Conservation (phyloP, 1,140 invertebrate genomes). For the Drosophila tristis region DNA sequence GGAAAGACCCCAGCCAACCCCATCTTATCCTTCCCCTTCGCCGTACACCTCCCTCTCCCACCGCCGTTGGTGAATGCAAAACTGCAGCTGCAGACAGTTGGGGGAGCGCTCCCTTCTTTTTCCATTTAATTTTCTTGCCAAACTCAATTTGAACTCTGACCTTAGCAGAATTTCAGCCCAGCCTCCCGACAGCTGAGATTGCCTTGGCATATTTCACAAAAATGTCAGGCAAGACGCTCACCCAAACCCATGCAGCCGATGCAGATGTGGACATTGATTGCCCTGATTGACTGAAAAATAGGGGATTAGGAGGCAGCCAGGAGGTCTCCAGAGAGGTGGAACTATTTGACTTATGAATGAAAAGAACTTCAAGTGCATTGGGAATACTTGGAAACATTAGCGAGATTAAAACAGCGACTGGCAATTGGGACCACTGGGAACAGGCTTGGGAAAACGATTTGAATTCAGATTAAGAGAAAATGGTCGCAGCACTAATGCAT, state of each 20-base stretch:
- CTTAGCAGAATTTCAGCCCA: slow-evolving; percentile 47
- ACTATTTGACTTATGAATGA: too few relatives aligned
- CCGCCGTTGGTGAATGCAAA: too few relatives aligned
- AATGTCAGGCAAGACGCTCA: slow-evolving; percentile 51
- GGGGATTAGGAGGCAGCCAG: background rate
- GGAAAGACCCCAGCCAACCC: slow-evolving; percentile 20
- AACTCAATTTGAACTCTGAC: slow-evolving; percentile 76
- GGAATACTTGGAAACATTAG: too few relatives aligned
- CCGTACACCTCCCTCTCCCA: background rate
- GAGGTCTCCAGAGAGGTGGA: background rate
- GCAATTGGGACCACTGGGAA: too few relatives aligned
- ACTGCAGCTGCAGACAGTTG: too few relatives aligned
- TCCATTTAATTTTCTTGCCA: slow-evolving; percentile 57
- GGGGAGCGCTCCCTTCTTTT: background rate
- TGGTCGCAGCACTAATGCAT: too few relatives aligned
- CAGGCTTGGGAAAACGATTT: too few relatives aligned
- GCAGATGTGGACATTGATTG: slow-evolving; percentile 8
- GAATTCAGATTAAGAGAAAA: too few relatives aligned
- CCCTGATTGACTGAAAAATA: slow-evolving; percentile 4
- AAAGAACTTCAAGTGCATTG: too few relatives aligned
- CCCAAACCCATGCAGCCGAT: slow-evolving; percentile 9
- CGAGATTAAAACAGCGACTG: too few relatives aligned
- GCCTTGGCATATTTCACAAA: slow-evolving; percentile 56
- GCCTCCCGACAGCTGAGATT: background rate
- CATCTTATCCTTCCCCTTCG: background rate